Percentiles rank a stretch among this genome's conserved stretches.
phyloP scores from a whole-genome alignment of 2,888 invertebrate genomes.

The Drosophila yooni region DNA sequence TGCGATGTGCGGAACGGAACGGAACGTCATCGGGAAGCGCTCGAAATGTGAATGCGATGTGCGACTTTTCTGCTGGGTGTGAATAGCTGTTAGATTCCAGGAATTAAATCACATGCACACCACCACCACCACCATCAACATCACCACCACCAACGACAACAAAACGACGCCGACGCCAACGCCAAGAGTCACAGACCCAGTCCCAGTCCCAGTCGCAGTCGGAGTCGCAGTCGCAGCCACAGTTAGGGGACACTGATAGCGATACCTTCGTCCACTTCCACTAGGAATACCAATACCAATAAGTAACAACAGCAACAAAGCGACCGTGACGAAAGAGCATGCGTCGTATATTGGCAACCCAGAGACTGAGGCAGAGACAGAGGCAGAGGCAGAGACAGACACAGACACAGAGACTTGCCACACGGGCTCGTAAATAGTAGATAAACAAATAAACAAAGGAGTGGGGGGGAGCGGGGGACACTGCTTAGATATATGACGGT shows the following conservation, averaged over 20 bases:
- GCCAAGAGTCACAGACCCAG: constrained; percentile 28
- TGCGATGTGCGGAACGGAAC: constrained; percentile 64
- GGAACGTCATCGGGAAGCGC: constrained; percentile 82
- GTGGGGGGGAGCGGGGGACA: constrained; percentile 31
- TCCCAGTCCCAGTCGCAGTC: constrained; percentile 9
- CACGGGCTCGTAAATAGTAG: constrained; percentile 68
- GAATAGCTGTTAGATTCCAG: constrained; percentile 85
- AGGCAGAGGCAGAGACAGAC: background rate
- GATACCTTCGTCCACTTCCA: constrained; percentile 12
- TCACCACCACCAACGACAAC: constrained; percentile 29
- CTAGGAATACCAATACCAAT: constrained; percentile 11
- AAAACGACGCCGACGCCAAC: constrained; percentile 33
- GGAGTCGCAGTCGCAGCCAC: constrained; percentile 25
- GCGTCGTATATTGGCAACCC: constrained; percentile 25
- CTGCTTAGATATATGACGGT: constrained; percentile 71
- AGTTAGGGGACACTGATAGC: constrained; percentile 44
- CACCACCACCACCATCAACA: constrained; percentile 36
- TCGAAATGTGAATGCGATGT: constrained; percentile 83
- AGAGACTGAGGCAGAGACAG: background rate
- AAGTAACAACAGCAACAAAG: constrained; percentile 65
- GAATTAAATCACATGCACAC: constrained; percentile 78
- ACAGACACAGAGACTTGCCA: constrained; percentile 24
- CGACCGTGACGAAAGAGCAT: constrained; percentile 63
- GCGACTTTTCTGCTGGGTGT: constrained; percentile 84
- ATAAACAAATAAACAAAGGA: constrained; percentile 76